phyloP scores from a whole-genome alignment of 2,888 invertebrate genomes.

The Drosophila merina region DNA sequence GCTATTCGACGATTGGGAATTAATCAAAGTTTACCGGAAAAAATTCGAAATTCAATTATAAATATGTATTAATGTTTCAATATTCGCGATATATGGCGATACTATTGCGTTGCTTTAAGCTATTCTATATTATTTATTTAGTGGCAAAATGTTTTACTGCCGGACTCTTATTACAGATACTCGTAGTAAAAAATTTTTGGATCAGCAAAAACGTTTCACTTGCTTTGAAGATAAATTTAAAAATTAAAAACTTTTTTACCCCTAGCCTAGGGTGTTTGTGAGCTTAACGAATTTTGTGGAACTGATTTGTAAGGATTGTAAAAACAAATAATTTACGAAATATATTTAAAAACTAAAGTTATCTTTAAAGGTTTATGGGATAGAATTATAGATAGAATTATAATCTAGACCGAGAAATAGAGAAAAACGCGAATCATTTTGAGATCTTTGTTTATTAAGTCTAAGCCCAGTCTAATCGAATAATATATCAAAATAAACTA shows the following conservation, averaged over 20 bases:
- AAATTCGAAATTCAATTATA: slow-evolving; percentile 31
- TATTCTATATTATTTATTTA: slow-evolving; percentile 34
- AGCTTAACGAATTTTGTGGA: not conserved
- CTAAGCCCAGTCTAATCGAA: not conserved
- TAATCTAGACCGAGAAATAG: too few species aligned
- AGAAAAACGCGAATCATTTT: not conserved
- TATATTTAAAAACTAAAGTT: not conserved
- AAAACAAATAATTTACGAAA: not conserved
- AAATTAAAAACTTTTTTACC: not conserved
- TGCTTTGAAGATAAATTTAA: not conserved
- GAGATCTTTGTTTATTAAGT: not conserved
- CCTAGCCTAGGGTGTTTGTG: not conserved
- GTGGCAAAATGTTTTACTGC: slow-evolving; percentile 16
- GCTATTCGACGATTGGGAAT: slow-evolving; percentile 28
- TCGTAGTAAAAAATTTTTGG: not conserved
- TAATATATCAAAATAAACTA: not conserved
- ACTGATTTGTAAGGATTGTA: not conserved
- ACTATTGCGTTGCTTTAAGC: slow-evolving; percentile 23
- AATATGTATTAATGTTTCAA: slow-evolving; percentile 43
- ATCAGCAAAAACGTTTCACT: not conserved
- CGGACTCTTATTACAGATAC: not conserved
- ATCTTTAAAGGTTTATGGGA: not conserved
- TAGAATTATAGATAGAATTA: not conserved
- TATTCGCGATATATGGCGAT: slow-evolving; percentile 32
- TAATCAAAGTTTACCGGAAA: slow-evolving; percentile 37